Percentiles rank a stretch among this genome's conserved stretches.
These are phyloP conservation scores for Macrophya alboannulata DNA, from an alignment of 2,888 invertebrate genomes.

Conservation along the genomic window DNA sequence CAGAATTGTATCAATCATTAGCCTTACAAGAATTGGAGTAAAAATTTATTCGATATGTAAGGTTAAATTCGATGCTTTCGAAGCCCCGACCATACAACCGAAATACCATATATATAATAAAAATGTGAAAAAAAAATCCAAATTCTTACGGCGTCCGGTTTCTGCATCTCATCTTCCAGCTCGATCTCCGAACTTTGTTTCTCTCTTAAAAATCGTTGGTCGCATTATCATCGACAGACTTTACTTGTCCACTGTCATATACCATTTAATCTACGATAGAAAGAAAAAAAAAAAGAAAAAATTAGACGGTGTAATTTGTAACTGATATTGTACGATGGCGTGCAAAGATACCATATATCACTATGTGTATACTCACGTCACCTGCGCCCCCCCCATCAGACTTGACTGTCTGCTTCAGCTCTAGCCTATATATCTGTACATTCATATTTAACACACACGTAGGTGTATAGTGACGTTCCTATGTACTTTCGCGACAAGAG, in stretches of 20 bases:
- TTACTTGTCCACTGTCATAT: neutral
- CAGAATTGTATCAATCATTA: neutral
- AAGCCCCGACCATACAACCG: neutral
- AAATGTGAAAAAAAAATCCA: neutral
- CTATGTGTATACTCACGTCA: constrained; percentile 17
- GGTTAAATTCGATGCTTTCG: neutral
- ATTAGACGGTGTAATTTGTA: constrained; percentile 54
- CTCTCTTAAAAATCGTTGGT: neutral
- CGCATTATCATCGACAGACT: neutral
- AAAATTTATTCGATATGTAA: neutral
- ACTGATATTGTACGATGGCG: constrained; percentile 56
- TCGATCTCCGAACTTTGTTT: neutral
- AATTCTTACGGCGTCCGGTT: neutral
- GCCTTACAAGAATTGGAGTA: neutral
- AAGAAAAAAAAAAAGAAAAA: neutral
- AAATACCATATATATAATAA: neutral
- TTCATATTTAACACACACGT: constrained; percentile 17
- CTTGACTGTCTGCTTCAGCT: constrained; percentile 33
- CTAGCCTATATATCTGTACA: neutral
- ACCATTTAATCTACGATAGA: constrained; percentile 3
- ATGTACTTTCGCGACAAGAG: neutral
- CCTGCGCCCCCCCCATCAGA: constrained; percentile 7
- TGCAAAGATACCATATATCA: constrained; percentile 54
- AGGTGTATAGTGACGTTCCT: constrained; percentile 16
- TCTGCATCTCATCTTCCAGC: neutral